phyloP scores from a whole-genome alignment of 1,140 invertebrate genomes.

The Neuroterus valhalla region DNA sequence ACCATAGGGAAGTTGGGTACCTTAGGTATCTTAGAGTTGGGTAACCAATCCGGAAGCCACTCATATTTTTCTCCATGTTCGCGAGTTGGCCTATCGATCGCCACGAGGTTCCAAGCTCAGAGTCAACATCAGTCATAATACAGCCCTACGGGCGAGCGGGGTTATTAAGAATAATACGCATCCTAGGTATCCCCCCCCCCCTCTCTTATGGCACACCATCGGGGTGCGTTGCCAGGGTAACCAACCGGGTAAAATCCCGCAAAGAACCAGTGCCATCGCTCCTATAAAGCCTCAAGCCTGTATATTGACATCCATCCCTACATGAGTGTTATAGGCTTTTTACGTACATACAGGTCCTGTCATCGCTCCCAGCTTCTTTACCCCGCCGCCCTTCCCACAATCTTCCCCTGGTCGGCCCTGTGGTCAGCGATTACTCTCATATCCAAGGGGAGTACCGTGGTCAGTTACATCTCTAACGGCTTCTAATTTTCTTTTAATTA shows the following conservation, averaged over 20 bases:
- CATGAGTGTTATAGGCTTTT: slow-evolving; percentile 48
- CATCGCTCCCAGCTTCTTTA: neutral
- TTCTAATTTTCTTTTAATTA: neutral
- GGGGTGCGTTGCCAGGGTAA: slow-evolving; percentile 71
- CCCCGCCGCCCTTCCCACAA: neutral
- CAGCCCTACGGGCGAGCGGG: slow-evolving; percentile 68
- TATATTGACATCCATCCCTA: slow-evolving; percentile 68
- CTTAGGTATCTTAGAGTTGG: slow-evolving; percentile 45
- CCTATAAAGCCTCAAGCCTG: slow-evolving; percentile 56
- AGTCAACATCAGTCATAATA: slow-evolving; percentile 76
- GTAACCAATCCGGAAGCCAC: slow-evolving; percentile 62
- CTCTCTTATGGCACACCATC: slow-evolving; percentile 51
- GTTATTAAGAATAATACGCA: slow-evolving; percentile 76
- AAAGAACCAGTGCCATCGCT: slow-evolving; percentile 65
- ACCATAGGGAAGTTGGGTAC: slow-evolving; percentile 50
- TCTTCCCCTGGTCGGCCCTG: neutral
- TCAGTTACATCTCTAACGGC: slow-evolving; percentile 6
- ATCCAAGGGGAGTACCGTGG: slow-evolving; percentile 9
- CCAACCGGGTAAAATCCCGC: slow-evolving; percentile 73
- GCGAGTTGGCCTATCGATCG: slow-evolving; percentile 72
- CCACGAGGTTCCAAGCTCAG: slow-evolving; percentile 62
- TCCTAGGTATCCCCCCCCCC: slow-evolving; percentile 65
- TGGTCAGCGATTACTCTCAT: slow-evolving; percentile 13
- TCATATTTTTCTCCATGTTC: slow-evolving; percentile 61
- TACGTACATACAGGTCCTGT: slow-evolving; percentile 10